Evolutionary conservation across 1,140 invertebrate species (phyloP).

Genomic region (Cylas formicarius): DNA sequence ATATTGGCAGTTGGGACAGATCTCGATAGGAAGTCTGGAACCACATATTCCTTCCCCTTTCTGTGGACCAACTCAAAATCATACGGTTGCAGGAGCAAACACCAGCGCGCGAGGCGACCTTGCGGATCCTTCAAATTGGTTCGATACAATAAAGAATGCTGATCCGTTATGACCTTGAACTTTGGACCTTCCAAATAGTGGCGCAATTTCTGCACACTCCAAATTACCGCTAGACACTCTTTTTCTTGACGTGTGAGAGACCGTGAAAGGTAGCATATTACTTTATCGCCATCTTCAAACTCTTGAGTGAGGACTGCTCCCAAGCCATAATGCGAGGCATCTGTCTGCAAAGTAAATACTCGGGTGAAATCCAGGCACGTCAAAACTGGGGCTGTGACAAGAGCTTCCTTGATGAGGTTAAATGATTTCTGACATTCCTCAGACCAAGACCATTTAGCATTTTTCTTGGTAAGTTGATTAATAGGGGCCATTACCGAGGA

Average conservation of each 20-base stretch:
- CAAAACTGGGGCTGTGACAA: conserved; percentile 31
- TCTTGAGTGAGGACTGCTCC: conserved; percentile 24
- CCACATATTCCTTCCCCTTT: conserved; percentile 27
- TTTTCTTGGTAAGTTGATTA: conserved; percentile 35
- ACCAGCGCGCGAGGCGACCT: conserved; percentile 43
- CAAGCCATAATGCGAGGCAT: conserved; percentile 23
- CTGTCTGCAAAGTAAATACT: conserved; percentile 26
- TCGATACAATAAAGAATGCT: conserved; percentile 43
- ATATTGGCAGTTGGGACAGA: too few relatives aligned
- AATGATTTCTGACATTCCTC: conserved; percentile 16
- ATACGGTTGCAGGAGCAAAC: conserved; percentile 33
- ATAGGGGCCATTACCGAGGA: conserved; percentile 38
- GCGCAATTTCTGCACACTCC: conserved; percentile 40
- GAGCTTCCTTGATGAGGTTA: conserved; percentile 20
- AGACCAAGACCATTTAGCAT: conserved; percentile 31
- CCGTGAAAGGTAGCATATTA: conserved; percentile 8
- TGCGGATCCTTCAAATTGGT: conserved; percentile 38
- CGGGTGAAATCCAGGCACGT: conserved; percentile 30
- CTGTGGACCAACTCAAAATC: conserved; percentile 36
- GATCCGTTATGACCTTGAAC: conserved; percentile 46
- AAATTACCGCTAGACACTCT: conserved; percentile 45
- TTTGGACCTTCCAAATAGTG: conserved; percentile 40
- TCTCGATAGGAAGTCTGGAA: too few relatives aligned
- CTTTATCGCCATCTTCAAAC: conserved; percentile 6
- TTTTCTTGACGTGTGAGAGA: conserved; percentile 35